These are phyloP conservation scores for Leucophenga maculata DNA, from an alignment of 2,888 invertebrate genomes.

Conservation along the genomic window DNA sequence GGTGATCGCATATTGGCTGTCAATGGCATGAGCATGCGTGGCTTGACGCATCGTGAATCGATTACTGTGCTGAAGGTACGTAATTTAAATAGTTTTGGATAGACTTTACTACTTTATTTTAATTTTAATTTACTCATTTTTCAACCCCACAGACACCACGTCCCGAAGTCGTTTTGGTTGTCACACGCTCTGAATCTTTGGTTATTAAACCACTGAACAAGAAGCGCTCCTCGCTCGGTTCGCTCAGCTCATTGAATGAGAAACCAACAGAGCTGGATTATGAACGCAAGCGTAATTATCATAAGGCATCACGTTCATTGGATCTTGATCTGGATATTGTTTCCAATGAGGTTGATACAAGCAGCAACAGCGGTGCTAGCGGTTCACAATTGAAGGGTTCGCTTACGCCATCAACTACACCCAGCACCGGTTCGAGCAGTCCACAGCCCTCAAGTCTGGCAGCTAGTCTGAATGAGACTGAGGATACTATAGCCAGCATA, in stretches of 20 bases:
- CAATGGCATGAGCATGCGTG: slow-evolving; percentile 87
- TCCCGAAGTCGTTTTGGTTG: slow-evolving; percentile 84
- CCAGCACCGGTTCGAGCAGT: slow-evolving; percentile 60
- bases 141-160: slow-evolving; percentile 78
- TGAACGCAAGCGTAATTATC: slow-evolving; percentile 70
- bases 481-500: slow-evolving; percentile 63
- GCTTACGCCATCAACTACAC: slow-evolving; percentile 1
- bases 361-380: slow-evolving; percentile 28
- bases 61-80: slow-evolving; percentile 87
- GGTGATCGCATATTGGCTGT: slow-evolving; percentile 92
- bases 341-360: slow-evolving; percentile 60
- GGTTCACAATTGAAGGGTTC: neutral
- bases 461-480: slow-evolving; percentile 49
- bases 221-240: slow-evolving; percentile 71
- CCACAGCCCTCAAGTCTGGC: slow-evolving; percentile 49
- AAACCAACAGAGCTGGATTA: slow-evolving; percentile 68
- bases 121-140: neutral
- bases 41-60: slow-evolving; percentile 89
- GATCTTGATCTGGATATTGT: slow-evolving; percentile 71
- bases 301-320: slow-evolving; percentile 71
- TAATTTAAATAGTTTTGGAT: no score
- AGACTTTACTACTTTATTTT: neutral
- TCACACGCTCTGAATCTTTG: slow-evolving; percentile 76
- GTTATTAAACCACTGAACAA: slow-evolving; percentile 68
- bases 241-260: slow-evolving; percentile 70